Base-by-base conservation (phyloP, 2,888 invertebrate species). In the Helicoverpa assulta region DNA sequence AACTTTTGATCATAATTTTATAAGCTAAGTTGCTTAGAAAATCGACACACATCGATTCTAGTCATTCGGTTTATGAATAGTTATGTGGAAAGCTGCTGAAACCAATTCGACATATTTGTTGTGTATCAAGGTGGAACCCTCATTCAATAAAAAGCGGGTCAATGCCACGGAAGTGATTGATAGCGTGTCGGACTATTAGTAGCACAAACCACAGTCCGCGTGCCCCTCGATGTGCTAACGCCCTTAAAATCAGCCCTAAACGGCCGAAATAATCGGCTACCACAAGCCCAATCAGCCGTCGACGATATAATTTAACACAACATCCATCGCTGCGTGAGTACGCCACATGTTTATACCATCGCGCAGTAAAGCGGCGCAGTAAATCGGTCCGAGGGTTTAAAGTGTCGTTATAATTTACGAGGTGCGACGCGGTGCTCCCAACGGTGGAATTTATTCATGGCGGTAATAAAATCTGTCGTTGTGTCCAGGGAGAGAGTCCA, bases 381-480 rank as follows among this genome's bases (percentile, higher is more conserved):
- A 91, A 89, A 91, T 88, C 83, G 88, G 82, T 84, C 85, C 78
- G 85, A 88, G 84, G 89, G 87, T 85, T 89, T 88, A 87, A 89
- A 90, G 86, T 88, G 89, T 85, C 90, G 86, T 89, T 90, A 91
- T 92, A 93, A 93, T 92, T 93, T 93, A 93, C 91, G 92, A 88
- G 86, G 86, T 88, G 90, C 84, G 84, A 85, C 88, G 82, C 79
- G 82, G 60, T 80, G 70, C 88, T 90, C 89, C 89, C 89, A 76
- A 83, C 84, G 87, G 88, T 83, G 86, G 90, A 94, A 94, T 94
- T 93, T 94, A 94, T 94, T 95, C 95, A 95, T 94, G 91, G 88
- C 85, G 82, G 92, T 94, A 93, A 95, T 94, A 93, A 94, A 95
- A 94, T 94, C 93, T 92, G 91, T 91, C 91, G 90, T 84, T 88